Evolutionary conservation across 2,888 invertebrate species (phyloP), one percentile per base, ranked within the genome.

Genomic region (Orchesellides sinensis): DNA sequence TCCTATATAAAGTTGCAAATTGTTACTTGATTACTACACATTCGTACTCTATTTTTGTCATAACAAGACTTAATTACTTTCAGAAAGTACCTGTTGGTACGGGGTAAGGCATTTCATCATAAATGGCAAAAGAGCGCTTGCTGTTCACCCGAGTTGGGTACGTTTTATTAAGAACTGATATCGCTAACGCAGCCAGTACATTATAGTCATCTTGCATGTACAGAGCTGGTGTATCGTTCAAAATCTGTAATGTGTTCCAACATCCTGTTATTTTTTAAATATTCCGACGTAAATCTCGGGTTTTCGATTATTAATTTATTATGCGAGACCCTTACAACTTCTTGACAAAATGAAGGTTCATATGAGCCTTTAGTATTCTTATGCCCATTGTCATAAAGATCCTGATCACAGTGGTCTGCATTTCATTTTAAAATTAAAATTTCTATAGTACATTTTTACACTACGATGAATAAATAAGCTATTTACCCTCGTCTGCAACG

Each of bases 21-120:
- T 32, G 5, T 32, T 6, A 32, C 32, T 32, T 32, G 6, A 8
- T 14, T 40, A 40, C n/a, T 40, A 40, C 40, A 40, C 10, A 40
- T 14, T 40, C 2, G 2, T 5, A 40, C 2, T 40, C 1, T n/a
- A 40, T 40, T 40, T n/a, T n/a, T 40, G 2, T 40, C 40, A 8
- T 10, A 40, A 14, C n/a, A 4, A 10, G 3, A 40, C 21, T 35
- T 2, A 40, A 21, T 27, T 19, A 49, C 19, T 52, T 5, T 49
- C 32, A 32, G 32, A 5, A 32, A 32, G 10, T 32, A 61, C 75
- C 75, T 45, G 68, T 56, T 2, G 78, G 83, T 12, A 83, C 59
- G 1, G 78, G 72, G 23, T 66, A 66, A 12, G 83, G 83, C 49
- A 78, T 63, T 54, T 83, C 83, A 47, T 77, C 78, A 32, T 59